Conservation (phyloP, 2,113 vertebrate genomes). For the Chaetorhynchus papuensis region DNA sequence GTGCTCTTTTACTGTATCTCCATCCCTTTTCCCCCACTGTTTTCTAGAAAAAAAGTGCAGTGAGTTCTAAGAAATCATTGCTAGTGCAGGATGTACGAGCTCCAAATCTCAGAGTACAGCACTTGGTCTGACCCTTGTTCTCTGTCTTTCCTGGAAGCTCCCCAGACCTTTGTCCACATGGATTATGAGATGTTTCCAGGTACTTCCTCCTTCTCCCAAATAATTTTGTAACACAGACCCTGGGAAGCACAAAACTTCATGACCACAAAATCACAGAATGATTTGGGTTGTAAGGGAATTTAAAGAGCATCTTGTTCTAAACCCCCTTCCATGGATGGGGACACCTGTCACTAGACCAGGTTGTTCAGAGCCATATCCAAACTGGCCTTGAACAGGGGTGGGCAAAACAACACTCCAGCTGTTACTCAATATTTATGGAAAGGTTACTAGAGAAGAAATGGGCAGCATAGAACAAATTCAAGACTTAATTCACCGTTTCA, state of each 20-base stretch:
- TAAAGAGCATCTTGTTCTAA: neutral
- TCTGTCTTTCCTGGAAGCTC: neutral
- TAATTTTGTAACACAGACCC: neutral
- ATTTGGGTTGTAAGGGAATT: neutral
- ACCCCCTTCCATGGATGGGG: neutral
- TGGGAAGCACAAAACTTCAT: neutral
- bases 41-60: neutral
- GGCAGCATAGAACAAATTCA: neutral
- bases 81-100: neutral
- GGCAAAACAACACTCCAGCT: neutral
- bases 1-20: neutral
- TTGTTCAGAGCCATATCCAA: neutral
- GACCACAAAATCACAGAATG: neutral
- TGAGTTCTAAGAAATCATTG: neutral
- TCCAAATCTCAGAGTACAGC: neutral
- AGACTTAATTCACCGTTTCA: neutral
- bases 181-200: neutral
- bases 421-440: neutral
- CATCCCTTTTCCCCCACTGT: rapidly evolving
- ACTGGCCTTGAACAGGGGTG: neutral
- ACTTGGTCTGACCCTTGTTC: neutral
- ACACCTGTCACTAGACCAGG: neutral
- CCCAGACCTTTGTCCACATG: neutral
- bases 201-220: neutral
- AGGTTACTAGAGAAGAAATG: neutral